Evolutionary conservation across 2,888 invertebrate genomes (phyloP), one percentile per base, ranked within the genome.

Genomic region (Entomobrya proxima): DNA sequence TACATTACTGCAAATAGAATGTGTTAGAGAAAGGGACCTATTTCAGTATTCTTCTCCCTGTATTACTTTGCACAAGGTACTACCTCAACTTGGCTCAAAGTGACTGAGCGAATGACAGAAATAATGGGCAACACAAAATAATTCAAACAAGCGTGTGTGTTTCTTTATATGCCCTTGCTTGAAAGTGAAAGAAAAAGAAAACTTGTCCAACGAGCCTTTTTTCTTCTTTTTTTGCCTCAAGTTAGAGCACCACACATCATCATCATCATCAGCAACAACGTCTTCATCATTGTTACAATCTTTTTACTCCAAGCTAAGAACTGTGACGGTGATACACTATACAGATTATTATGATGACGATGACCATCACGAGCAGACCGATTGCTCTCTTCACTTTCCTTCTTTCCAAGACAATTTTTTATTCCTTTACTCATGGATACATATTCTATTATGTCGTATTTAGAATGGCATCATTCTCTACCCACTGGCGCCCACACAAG

Each of bases 291-390:
- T 61, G 30, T 6, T 30, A 15, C 15, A 15, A 44, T n/a, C n/a
- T 44, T 44, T n/a, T 52, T 11, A 3, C 47, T 15, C 15, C 47
- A 47, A n/a, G 3, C 15, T 47, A 47, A n/a, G 11, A 3, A 47
- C 15, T 47, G 47, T 47, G n/a, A n/a, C n/a, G 47, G 47, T 47
- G 47, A 50, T 5, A 37, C 7, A 37, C 37, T 9, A 47, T 44
- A 72, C 30, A 0, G 30, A 30, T 47, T 47, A 44, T 40, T 13
- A 69, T 69, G 47, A 72, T 47, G 15, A 72, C 32, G 47, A 72
- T 47, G 15, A 72, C 32, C 72, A 72, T 32, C 72, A 76, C 58
- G 40, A 76, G 11, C n/a, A 35, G 76, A 58, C 55, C 58, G 58
- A 58, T 58, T 58, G 58, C n/a, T 37, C 21, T 72, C 35, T 72